These are phyloP conservation scores for Vanessa tameamea DNA, from an alignment of 1,140 invertebrate genomes.

Conservation along the genomic window DNA sequence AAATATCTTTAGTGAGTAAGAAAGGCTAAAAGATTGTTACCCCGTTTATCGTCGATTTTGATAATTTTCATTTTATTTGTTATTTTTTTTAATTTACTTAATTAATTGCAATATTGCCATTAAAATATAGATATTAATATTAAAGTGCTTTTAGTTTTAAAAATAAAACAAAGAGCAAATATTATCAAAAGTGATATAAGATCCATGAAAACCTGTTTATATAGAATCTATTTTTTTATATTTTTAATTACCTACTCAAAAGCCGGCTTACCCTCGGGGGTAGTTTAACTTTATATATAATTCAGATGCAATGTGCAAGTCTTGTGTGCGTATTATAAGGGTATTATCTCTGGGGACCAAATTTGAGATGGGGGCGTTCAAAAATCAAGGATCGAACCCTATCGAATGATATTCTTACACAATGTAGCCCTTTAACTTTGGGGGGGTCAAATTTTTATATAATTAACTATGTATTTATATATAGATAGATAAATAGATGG, in stretches of 20 bases:
- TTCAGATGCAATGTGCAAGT: slow-evolving; percentile 68
- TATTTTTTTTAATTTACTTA: too few species aligned
- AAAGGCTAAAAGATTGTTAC: too few species aligned
- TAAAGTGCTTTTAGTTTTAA: too few species aligned
- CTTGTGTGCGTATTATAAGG: slow-evolving; percentile 58
- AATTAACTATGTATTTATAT: too few species aligned
- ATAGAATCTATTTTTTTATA: slow-evolving; percentile 26
- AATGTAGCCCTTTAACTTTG: slow-evolving; percentile 31
- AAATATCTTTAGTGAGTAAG: too few species aligned
- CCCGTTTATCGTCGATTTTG: too few species aligned
- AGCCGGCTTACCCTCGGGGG: slow-evolving; percentile 46
- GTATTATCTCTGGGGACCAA: slow-evolving; percentile 68
- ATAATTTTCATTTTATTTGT: too few species aligned
- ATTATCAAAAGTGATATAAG: not conserved
- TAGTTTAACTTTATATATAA: slow-evolving; percentile 66
- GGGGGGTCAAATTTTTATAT: not conserved
- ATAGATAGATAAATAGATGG: too few species aligned
- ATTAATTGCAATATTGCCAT: too few species aligned
- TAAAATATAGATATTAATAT: too few species aligned
- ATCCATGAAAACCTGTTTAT: slow-evolving; percentile 3
- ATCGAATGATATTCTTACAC: slow-evolving; percentile 55
- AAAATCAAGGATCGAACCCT: slow-evolving; percentile 76
- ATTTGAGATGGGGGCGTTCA: slow-evolving; percentile 67
- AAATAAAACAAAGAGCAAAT: not conserved
- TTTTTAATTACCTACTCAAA: slow-evolving; percentile 35